Evolutionary conservation across 2,113 vertebrate species (phyloP), one percentile per base, ranked within the genome.

Genomic region (Burhinus oedicnemus): DNA sequence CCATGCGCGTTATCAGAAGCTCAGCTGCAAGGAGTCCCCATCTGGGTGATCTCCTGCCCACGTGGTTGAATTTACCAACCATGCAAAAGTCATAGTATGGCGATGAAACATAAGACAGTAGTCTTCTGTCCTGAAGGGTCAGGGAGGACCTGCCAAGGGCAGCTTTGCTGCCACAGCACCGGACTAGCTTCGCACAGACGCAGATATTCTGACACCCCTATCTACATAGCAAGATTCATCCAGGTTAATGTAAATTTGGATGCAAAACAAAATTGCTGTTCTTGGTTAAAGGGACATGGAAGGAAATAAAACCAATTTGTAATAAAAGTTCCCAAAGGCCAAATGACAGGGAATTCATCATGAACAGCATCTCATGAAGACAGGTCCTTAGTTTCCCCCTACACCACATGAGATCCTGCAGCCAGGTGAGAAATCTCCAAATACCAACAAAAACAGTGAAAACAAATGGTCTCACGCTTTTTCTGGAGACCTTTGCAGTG

Each of bases 1-100:
- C 22, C 17, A 49, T 0, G 0, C 1, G 0, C 0, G 0, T 20
- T 26, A 23, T 11, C 61, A 79, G 22, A 57, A 93, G n/a, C 18
- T 6, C 58, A 81, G 45, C 60, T 66, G 29, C n/a, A 51, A 57
- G 34, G 6, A 83, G 4, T 23, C 12, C 12, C 7, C 40, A 36
- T 13, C 15, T 44, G 12, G 6, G 42, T 60, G n/a, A 86, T 17
- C 40, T 89, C 61, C 47, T 40, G 20, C 16, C 18, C 38, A 22
- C 4, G 3, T 2, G 22, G 26, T 0, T 72, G 54, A 64, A 80
- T 38, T 42, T 45, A 30, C 19, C 42, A 87, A 45, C 6, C 30
- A 25, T 7, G 20, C 17, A 82, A 23, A 93, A 49, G 17, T 19
- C 5, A 0, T n/a, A 70, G 13, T 23, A 26, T 4, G 7, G 29